Percentiles rank a stretch among this genome's conserved stretches.
These are phyloP conservation scores for Protaetia brevitarsis DNA, from an alignment of 1,140 invertebrate genomes.

Conservation along the genomic window DNA sequence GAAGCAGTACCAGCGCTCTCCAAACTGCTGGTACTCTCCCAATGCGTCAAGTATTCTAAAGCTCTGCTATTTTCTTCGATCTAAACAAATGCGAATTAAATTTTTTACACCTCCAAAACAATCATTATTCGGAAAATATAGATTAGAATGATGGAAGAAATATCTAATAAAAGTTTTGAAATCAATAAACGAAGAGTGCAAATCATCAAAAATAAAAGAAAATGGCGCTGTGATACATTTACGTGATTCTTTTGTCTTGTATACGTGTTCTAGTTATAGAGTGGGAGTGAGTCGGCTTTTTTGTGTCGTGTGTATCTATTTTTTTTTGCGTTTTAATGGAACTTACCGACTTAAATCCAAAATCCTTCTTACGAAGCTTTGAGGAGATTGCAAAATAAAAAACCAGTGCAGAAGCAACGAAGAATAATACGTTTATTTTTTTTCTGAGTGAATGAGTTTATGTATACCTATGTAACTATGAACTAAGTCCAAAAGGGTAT, in stretches of 20 bases:
- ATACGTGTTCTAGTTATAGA: too few relatives aligned
- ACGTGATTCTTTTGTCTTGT: background rate
- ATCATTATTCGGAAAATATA: too few relatives aligned
- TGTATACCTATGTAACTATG: too few relatives aligned
- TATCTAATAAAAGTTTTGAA: background rate
- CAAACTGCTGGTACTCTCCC: conserved; percentile 76
- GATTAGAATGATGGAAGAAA: background rate
- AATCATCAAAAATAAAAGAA: background rate
- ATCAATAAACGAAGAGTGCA: conserved; percentile 2
- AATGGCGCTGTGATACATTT: background rate
- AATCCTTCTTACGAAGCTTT: conserved; percentile 36
- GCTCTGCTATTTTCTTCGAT: conserved; percentile 94
- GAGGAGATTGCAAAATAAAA: conserved; percentile 24
- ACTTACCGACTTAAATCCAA: conserved; percentile 30
- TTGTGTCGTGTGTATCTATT: background rate
- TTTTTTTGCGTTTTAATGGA: background rate
- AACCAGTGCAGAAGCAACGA: conserved; percentile 23
- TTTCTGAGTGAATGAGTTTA: too few relatives aligned
- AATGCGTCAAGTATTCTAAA: conserved; percentile 80
- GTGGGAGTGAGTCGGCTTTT: background rate
- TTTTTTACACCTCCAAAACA: background rate
- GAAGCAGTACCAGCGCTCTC: conserved; percentile 69
- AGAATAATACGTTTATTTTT: too few relatives aligned
- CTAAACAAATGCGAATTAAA: conserved; percentile 53
- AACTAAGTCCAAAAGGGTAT: too few relatives aligned